Conservation (phyloP, 1,140 invertebrate species). For the Geopemphigus sp. region DNA sequence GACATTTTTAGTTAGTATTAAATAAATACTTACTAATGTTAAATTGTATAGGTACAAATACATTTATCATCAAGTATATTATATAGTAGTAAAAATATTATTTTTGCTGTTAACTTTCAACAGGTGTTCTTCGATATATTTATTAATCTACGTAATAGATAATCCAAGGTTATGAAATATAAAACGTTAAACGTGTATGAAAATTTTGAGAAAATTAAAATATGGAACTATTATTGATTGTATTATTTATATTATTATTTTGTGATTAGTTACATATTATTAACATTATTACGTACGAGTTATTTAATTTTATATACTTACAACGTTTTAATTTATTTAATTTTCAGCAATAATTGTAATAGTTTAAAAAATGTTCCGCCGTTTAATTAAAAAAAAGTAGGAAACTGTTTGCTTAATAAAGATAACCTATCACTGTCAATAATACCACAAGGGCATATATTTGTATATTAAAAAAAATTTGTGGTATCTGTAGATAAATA, state of each 20-base stretch:
- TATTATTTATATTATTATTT: no score
- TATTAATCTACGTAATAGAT: no score
- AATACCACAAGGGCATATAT: not conserved
- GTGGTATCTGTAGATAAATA: no score
- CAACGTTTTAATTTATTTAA: not conserved
- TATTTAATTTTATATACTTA: not conserved
- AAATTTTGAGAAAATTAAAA: not conserved
- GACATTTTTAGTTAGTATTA: not conserved
- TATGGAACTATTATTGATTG: no score
- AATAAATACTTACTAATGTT: not conserved
- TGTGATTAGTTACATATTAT: no score
- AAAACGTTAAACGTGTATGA: not conserved
- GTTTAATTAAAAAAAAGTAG: not conserved
- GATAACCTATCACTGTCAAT: not conserved
- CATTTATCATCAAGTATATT: not conserved
- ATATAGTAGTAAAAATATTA: not conserved
- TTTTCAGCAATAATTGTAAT: not conserved
- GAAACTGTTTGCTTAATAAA: not conserved
- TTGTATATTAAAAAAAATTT: conserved; percentile 1
- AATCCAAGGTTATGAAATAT: not conserved
- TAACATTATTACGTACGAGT: no score
- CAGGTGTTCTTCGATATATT: not conserved
- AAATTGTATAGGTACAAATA: not conserved
- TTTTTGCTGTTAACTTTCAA: not conserved
- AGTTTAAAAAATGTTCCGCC: not conserved